Base-by-base conservation (phyloP, 2,113 vertebrate species). In the Bathybates hornii region DNA sequence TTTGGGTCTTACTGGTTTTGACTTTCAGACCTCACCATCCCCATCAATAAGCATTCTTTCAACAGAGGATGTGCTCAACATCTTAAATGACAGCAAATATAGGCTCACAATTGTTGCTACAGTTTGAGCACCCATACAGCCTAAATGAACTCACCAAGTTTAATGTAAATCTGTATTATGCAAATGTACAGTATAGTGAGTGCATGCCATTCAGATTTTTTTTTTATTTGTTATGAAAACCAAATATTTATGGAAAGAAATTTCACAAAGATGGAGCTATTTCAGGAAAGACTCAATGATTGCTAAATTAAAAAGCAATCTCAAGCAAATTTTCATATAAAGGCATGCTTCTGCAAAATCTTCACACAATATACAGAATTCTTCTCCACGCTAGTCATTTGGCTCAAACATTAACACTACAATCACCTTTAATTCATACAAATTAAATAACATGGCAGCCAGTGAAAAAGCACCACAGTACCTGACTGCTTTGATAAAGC, bases 21-120 rank as follows among this genome's bases (percentile, higher is more conserved):
- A 80, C 43, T 91, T 82, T 81, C 73, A 86, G 32, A 61, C 87
- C 81, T 85, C 76, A 92, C 86, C 73, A 68, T 59, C 53, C 56
- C 82, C 59, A 80, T 53, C 48, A 10, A 52, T 73, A 59, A 73
- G 57, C 12, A 57, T 53, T 45, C 17, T 29, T n/a, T 81, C 68
- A 57, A 53, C 13, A 16, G 21, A 90, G 83, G 29, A 52, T 19
- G 12, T 11, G 24, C 34, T 53, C 53, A 36, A 81, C 24, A 52
- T 73, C 57, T 81, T 80, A 54, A 89, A 76, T 63, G 34, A 57
- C 59, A 16, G 19, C 53, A 84, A 85, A 88, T 79, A 73, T 21
- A 80, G 63, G 53, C 12, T 76, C 14, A 66, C 27, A 32, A 48
- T 50, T 90, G 88, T 80, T 83, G 50, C 2, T 19, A 32, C 56